Percentiles rank a stretch among this genome's conserved stretches.
Conservation (phyloP, 2,888 invertebrate species). For the Drosophila mimica region DNA sequence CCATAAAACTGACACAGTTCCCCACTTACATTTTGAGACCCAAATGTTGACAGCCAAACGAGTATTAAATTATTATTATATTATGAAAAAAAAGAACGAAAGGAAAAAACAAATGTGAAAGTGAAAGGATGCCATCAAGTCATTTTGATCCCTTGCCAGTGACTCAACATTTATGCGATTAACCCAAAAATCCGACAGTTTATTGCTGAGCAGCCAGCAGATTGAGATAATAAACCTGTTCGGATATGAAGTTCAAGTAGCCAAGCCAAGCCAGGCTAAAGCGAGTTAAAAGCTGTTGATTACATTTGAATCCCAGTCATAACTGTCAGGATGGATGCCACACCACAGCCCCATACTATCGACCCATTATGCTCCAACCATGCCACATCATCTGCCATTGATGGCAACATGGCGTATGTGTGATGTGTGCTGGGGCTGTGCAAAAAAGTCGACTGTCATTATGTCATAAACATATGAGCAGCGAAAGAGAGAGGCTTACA, state of each 20-base stretch:
- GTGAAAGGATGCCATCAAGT: constrained; percentile 32
- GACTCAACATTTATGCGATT: constrained; percentile 56
- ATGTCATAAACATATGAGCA: constrained; percentile 72
- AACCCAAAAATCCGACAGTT: constrained; percentile 63
- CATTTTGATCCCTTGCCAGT: constrained; percentile 42
- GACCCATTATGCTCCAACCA: background rate
- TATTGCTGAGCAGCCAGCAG: constrained; percentile 42
- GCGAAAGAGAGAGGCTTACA: constrained; percentile 41
- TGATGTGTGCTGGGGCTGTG: constrained; percentile 33
- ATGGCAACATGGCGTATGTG: constrained; percentile 50
- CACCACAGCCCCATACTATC: background rate
- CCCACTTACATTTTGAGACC: constrained; percentile 36
- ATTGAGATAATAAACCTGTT: constrained; percentile 57
- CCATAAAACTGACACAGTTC: constrained; percentile 55
- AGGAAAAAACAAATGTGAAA: constrained; percentile 1
- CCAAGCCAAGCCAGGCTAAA: constrained; percentile 37
- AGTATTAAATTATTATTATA: constrained; percentile 64
- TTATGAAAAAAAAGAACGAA: constrained; percentile 37
- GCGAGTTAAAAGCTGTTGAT: constrained; percentile 67
- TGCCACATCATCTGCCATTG: constrained; percentile 30
- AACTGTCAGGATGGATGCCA: constrained; percentile 65
- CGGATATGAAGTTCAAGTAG: constrained; percentile 27
- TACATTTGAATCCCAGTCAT: constrained; percentile 80
- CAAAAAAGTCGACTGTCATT: constrained; percentile 70
- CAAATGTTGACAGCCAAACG: constrained; percentile 25